A percentile compares a stretch with the other conserved stretches of the same genome.
These are phyloP conservation scores for Esperia sulphurella DNA, from an alignment of 2,888 invertebrate genomes.

Conservation along the genomic window DNA sequence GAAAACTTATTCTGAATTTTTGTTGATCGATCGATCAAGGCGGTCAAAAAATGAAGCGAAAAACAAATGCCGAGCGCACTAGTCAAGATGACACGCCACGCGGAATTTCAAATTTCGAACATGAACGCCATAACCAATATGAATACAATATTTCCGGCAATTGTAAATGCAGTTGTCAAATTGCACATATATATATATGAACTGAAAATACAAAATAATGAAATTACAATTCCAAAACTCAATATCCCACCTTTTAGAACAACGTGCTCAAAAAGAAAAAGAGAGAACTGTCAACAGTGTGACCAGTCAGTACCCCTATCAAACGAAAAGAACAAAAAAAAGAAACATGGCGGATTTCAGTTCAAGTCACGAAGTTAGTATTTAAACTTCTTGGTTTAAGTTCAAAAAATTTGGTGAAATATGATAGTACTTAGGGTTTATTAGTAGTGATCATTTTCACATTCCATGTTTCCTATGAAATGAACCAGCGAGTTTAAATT, in stretches of 20 bases:
- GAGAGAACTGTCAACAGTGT: conserved; percentile 46
- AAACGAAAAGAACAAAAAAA: too few relatives aligned
- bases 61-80: conserved; percentile 43
- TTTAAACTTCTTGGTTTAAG: too few relatives aligned
- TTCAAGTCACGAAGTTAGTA: too few relatives aligned
- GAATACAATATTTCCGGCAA: not conserved
- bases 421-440: too few relatives aligned
- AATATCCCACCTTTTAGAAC: conserved; percentile 48
- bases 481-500: too few relatives aligned
- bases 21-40: conserved; percentile 16
- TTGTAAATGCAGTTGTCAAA: not conserved
- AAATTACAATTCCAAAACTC: not conserved
- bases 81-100: conserved; percentile 53
- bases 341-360: too few relatives aligned
- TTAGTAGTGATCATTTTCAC: too few relatives aligned
- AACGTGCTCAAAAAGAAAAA: conserved; percentile 56
- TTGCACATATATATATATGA: too few relatives aligned
- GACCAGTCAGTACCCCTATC: too few relatives aligned
- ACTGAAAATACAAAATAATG: too few relatives aligned
- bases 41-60: conserved; percentile 17
- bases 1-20: conserved; percentile 24
- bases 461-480: too few relatives aligned
- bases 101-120: conserved; percentile 55
- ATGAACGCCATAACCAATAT: conserved; percentile 8
- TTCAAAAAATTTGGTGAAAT: too few relatives aligned